These are phyloP conservation scores for Amblyornis subalaris DNA, from an alignment of 2,113 vertebrate genomes.

Conservation along the genomic window DNA sequence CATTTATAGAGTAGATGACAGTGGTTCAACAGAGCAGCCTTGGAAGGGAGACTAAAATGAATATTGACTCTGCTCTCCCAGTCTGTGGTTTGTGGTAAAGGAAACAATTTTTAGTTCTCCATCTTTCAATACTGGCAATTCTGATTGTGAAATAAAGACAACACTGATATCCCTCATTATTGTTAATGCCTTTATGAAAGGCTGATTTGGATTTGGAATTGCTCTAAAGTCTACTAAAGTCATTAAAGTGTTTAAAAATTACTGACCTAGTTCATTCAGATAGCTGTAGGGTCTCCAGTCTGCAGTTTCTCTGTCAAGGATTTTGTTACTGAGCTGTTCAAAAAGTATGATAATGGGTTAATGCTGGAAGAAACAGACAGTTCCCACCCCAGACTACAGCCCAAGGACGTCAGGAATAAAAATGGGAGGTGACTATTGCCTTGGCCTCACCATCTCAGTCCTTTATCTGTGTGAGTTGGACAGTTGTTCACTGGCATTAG, in stretches of 20 bases:
- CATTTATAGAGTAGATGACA: background rate
- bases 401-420: background rate
- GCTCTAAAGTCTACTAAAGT: constrained; percentile 4
- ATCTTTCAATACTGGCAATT: background rate
- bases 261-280: constrained; percentile 93
- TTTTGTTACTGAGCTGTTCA: constrained; percentile 86
- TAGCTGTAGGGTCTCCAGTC: constrained; percentile 94
- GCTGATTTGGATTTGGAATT: background rate
- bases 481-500: background rate
- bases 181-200: constrained; percentile 7
- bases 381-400: constrained; percentile 40
- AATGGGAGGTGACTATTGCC: background rate
- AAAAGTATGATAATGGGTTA: constrained; percentile 74
- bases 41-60: background rate
- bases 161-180: background rate
- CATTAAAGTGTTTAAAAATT: constrained; percentile 55
- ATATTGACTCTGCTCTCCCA: background rate
- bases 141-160: background rate
- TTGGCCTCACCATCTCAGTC: background rate
- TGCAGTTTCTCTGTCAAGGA: constrained; percentile 80
- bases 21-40: background rate
- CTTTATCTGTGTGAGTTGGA: background rate
- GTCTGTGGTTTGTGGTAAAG: background rate
- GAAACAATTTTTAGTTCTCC: background rate
- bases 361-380: constrained; percentile 10